Percentiles rank a stretch among this genome's conserved stretches.
Conservation (phyloP, 2,888 invertebrate species). For the Scaptodrosophila latifasciaeformis region DNA sequence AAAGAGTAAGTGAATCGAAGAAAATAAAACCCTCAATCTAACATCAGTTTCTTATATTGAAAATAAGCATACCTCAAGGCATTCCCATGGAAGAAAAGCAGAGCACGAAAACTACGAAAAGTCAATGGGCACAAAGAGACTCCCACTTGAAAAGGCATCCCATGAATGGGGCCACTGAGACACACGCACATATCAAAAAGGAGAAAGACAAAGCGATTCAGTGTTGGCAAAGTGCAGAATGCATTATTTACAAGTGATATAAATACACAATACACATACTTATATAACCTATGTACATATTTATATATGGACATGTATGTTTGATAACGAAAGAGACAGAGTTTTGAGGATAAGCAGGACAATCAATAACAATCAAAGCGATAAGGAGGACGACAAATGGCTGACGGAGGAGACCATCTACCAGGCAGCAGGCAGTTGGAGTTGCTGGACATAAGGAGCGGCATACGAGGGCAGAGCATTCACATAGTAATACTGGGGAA, state of each 20-base stretch:
- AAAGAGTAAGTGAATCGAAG: no score
- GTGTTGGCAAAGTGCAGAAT: no score
- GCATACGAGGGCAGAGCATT: slow-evolving; percentile 55
- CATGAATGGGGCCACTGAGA: no score
- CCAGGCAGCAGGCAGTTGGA: slow-evolving; percentile 42
- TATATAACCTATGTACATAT: slow-evolving; percentile 3
- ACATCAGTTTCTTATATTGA: no score
- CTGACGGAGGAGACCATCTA: slow-evolving; percentile 30
- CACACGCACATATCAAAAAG: no score
- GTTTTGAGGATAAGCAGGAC: background rate
- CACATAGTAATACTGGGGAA: slow-evolving; percentile 51
- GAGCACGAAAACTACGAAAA: background rate
- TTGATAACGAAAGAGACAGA: no score
- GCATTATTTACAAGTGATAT: background rate
- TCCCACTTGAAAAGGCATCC: no score
- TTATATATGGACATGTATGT: slow-evolving; percentile 6
- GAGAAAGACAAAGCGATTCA: no score
- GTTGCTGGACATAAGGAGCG: slow-evolving; percentile 49
- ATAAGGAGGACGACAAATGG: no score
- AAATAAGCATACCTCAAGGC: no score
- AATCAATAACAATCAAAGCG: slow-evolving; percentile 23
- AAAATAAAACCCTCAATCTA: no score
- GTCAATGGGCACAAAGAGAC: background rate
- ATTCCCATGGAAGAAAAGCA: no score
- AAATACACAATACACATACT: background rate